Percentiles rank a stretch among this genome's conserved stretches.
phyloP scores from a whole-genome alignment of 2,888 invertebrate genomes.

The Chrysomela aeneicollis region DNA sequence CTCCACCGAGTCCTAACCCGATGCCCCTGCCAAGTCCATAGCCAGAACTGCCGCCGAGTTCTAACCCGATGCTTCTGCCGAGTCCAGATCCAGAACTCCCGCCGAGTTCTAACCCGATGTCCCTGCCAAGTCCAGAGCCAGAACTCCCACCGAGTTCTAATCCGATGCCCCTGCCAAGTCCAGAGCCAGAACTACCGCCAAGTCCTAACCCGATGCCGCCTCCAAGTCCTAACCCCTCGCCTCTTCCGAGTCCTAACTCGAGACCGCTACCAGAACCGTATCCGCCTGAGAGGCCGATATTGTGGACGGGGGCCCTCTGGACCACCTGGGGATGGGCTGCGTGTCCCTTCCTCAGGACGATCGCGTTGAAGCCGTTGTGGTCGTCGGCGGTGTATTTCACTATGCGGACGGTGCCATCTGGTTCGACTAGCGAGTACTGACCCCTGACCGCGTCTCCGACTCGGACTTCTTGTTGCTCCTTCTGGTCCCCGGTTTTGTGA shows the following conservation, averaged over 20 bases:
- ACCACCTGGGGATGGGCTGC: constrained; percentile 55
- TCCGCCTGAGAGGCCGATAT: too few relatives aligned
- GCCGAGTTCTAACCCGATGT: neutral
- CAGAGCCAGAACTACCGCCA: neutral
- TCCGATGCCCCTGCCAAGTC: neutral
- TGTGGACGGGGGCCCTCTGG: neutral
- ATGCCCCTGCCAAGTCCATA: neutral
- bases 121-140: neutral
- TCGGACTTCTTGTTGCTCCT: constrained; percentile 66
- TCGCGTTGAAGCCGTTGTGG: constrained; percentile 75
- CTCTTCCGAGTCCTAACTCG: neutral
- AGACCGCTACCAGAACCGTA: neutral
- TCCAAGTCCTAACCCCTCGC: neutral
- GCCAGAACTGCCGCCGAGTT: neutral
- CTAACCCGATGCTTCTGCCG: too few relatives aligned
- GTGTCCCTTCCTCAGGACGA: constrained; percentile 72
- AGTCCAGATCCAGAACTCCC: neutral
- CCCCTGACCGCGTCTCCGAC: constrained; percentile 66
- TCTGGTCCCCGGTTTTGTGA: constrained; percentile 67
- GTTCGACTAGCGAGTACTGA: constrained; percentile 53
- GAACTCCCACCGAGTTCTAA: neutral
- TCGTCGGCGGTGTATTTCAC: constrained; percentile 60
- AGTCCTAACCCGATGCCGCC: neutral
- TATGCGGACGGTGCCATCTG: constrained; percentile 53
- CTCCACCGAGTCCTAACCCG: neutral